These are phyloP conservation scores for Didymodactylos carnosus DNA, from an alignment of 2,888 invertebrate species.

Conservation along the genomic window DNA sequence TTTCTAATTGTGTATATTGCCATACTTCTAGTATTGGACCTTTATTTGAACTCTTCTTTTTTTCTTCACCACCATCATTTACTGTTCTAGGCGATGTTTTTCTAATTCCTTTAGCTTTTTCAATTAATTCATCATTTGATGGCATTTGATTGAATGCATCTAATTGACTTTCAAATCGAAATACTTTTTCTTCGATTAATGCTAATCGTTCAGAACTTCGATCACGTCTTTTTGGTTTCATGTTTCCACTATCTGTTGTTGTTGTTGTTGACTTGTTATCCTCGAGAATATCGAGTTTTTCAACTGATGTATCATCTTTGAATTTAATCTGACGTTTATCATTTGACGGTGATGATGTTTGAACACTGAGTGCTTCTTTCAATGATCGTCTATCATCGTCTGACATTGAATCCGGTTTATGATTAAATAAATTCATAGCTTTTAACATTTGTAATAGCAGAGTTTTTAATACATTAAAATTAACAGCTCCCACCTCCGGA, in stretches of 20 bases:
- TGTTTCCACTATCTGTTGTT: not conserved
- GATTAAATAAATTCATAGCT: slow-evolving; percentile 10
- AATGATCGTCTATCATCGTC: not conserved
- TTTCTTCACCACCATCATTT: not conserved
- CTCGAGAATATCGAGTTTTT: not conserved
- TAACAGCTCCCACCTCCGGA: slow-evolving; percentile 9
- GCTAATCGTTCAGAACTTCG: slow-evolving; percentile 3
- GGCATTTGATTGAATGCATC: slow-evolving; percentile 5
- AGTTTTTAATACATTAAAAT: slow-evolving; percentile 12
- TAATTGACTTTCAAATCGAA: slow-evolving; percentile 7
- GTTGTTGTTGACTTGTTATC: not conserved
- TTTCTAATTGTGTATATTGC: slow-evolving; percentile 14
- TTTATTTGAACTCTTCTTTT: not conserved
- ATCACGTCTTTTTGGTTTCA: not conserved
- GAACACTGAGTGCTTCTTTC: not conserved
- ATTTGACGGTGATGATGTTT: not conserved
- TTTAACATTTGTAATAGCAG: slow-evolving; percentile 9
- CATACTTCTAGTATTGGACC: slow-evolving; percentile 10
- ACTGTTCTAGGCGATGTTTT: too few species aligned
- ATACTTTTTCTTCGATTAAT: slow-evolving; percentile 10
- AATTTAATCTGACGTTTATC: not conserved
- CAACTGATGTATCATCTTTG: not conserved
- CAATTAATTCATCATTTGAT: slow-evolving; percentile 6
- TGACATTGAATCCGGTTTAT: not conserved
- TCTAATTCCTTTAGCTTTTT: not conserved